These are phyloP conservation scores for Ia io DNA, from an alignment of 2,113 vertebrate genomes.

Conservation along the genomic window DNA sequence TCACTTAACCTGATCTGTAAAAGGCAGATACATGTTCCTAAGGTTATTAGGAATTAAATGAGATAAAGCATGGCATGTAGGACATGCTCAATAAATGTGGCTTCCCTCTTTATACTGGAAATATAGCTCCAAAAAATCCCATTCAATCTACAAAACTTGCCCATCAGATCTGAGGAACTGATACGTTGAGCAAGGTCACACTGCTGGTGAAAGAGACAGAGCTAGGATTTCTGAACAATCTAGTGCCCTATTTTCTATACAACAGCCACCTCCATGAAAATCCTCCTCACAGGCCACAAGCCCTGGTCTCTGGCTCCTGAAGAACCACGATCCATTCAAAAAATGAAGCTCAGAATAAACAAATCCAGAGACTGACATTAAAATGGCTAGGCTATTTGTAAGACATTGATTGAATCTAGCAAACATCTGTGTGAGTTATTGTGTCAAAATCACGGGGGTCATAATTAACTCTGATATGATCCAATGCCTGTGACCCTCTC, in stretches of 20 bases:
- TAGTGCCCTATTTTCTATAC: neutral
- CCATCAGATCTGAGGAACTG: neutral
- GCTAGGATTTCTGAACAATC: neutral
- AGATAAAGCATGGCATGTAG: neutral
- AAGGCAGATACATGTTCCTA: neutral
- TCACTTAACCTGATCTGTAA: neutral
- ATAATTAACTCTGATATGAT: conserved; percentile 68
- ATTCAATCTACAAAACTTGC: neutral
- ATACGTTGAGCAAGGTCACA: neutral
- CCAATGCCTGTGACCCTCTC: conserved; percentile 45
- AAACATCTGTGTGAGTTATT: neutral
- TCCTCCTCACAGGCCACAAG: neutral
- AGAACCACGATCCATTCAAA: neutral
- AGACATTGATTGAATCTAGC: neutral
- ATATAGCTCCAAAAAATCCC: neutral
- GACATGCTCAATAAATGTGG: neutral
- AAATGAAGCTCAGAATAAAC: neutral
- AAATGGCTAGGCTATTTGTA: neutral
- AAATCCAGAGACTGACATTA: neutral
- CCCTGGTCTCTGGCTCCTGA: neutral
- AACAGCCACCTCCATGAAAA: neutral
- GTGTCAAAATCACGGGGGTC: neutral
- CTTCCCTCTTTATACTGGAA: neutral
- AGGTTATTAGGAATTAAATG: neutral
- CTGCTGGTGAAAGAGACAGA: neutral